A percentile compares a stretch with the other conserved stretches of the same genome.
Conservation (phyloP, 2,797 vertebrate genomes). For the Lepidocolaptes lacrymiger region DNA sequence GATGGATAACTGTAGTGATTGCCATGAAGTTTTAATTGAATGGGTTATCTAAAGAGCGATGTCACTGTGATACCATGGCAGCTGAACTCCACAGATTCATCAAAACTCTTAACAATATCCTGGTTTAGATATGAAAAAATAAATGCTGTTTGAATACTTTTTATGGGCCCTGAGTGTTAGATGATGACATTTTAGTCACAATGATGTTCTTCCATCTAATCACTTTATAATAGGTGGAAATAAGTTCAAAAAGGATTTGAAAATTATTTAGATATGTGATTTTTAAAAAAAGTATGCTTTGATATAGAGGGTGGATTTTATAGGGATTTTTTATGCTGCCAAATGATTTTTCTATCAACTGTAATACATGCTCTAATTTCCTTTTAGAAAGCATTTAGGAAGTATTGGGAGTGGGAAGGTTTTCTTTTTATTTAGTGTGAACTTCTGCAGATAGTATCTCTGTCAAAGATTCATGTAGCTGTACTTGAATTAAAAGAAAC, state of each 20-base stretch:
- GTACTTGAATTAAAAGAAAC: neutral
- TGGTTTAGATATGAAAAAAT: neutral
- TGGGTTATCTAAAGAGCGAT: neutral
- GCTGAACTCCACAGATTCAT: neutral
- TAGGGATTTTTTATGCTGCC: neutral
- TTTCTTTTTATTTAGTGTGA: neutral
- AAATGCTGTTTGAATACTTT: neutral
- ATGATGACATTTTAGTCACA: neutral
- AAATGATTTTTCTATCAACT: neutral
- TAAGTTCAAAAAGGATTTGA: neutral
- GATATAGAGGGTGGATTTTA: neutral
- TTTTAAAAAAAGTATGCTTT: neutral
- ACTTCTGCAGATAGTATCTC: neutral
- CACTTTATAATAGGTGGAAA: neutral
- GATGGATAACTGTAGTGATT: neutral
- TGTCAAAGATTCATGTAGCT: neutral
- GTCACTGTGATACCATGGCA: neutral
- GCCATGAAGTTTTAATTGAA: neutral
- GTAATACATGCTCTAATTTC: neutral
- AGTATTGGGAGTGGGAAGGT: neutral
- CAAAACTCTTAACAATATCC: neutral
- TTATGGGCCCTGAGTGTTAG: neutral
- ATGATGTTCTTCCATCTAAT: neutral
- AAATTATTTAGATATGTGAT: neutral
- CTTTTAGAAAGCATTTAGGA: neutral